Percentiles rank a stretch among this genome's conserved stretches.
These are phyloP conservation scores for Linurgus olivaceus DNA, from an alignment of 2,797 vertebrate species.

Conservation along the genomic window DNA sequence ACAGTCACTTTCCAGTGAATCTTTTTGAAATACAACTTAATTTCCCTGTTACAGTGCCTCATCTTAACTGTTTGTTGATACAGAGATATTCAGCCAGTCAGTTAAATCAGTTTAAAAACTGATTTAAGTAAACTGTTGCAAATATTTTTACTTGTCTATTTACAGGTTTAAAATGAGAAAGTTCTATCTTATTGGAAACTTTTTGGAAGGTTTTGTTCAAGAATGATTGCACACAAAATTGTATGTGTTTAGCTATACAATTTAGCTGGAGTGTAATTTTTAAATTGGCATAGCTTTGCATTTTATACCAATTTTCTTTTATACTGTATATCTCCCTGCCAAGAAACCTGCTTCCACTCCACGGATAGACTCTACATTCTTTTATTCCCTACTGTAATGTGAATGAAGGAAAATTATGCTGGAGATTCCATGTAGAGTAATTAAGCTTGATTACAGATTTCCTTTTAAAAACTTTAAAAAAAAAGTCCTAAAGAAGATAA, in stretches of 20 bases:
- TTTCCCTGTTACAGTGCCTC: not conserved
- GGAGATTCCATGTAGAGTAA: not conserved
- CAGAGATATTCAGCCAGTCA: not conserved
- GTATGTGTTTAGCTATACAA: not conserved
- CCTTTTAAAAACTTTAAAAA: not conserved
- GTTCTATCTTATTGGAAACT: not conserved
- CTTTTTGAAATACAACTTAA: not conserved
- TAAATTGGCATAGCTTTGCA: not conserved
- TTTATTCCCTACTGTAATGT: constrained; percentile 28
- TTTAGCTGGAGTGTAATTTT: constrained; percentile 1
- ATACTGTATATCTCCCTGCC: not conserved
- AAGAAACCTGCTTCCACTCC: constrained; percentile 37
- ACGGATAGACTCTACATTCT: not conserved
- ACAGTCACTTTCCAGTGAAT: not conserved
- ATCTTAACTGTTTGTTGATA: not conserved
- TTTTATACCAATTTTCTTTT: constrained; percentile 12
- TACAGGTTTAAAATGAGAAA: not conserved
- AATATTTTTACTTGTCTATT: not conserved
- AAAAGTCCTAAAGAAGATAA: not conserved
- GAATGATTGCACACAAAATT: not conserved
- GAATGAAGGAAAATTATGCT: not conserved
- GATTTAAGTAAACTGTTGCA: not conserved
- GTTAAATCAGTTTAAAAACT: not conserved
- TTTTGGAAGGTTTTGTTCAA: not conserved
- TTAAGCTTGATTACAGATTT: constrained; percentile 25